Evolutionary conservation across 2,888 invertebrate species (phyloP), one percentile per base, ranked within the genome.

Genomic region (Cantharis nigra): DNA sequence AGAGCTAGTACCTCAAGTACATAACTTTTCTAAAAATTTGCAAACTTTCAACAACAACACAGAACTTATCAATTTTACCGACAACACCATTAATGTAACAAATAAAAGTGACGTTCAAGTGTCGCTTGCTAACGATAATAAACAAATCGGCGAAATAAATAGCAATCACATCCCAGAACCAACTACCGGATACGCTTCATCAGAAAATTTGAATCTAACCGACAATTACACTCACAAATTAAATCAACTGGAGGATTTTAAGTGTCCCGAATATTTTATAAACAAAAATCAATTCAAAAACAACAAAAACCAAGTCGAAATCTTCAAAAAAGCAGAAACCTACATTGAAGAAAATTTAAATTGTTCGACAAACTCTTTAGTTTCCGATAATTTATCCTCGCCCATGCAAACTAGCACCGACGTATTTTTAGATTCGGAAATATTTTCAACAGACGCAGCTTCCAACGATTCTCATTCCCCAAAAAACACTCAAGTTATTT

Each of bases 321-420:
- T 62, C 30, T 71, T 77, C n/a, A 77, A 85, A 76, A 86, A 85
- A 79, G 82, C 83, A 9, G 84, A 85, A 72, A 79, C 80, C 11
- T 75, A 84, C 67, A 84, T 81, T 33, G 83, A 87, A 72, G 85
- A 86, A 67, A 87, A 88, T 79, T 86, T 88, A 70, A 89, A 88
- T 79, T 88, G 87, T 77, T 89, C 88, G 11, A 87, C 87, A 18
- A 89, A 89, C 82, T 89, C 89, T 9, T 82, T 89, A 70, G 88
- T 88, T 81, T 89, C 89, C 0, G 89, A 89, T 75, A 89, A 89
- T 82, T 83, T 89, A 70, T 89, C 89, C 16, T 90, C 90, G 16
- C 89, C 90, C 5, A 89, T 90, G 89, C 89, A 89, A 82, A 89
- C 89, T 3, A 89, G 89, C 81, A 89, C 89, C 3, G 90, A 90